Evolutionary conservation across 2,888 invertebrate genomes (phyloP).

Genomic region (Acronicta leporina): DNA sequence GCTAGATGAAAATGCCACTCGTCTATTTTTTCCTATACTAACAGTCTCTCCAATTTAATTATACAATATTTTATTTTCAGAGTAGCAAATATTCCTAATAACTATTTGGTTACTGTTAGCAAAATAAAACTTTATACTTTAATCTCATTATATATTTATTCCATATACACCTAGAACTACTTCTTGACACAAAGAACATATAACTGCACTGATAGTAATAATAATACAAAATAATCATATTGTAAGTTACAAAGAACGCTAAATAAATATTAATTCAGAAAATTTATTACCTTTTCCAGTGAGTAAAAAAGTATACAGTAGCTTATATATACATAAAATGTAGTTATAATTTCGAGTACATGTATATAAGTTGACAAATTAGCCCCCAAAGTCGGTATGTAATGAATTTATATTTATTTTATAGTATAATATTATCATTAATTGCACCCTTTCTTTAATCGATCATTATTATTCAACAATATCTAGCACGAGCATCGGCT

Average conservation of each 20-base stretch:
- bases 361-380: slow-evolving; percentile 42
- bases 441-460: slow-evolving; percentile 53
- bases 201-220: slow-evolving; percentile 59
- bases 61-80: slow-evolving; percentile 5
- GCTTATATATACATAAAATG: slow-evolving; percentile 55
- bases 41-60: slow-evolving; percentile 3
- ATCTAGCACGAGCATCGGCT: slow-evolving; percentile 16
- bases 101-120: slow-evolving; percentile 12
- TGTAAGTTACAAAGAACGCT: slow-evolving; percentile 41
- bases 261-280: slow-evolving; percentile 58
- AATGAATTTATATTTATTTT: slow-evolving; percentile 33
- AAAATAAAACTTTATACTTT: slow-evolving; percentile 45
- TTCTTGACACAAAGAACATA: slow-evolving; percentile 80
- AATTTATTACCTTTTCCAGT: slow-evolving; percentile 50
- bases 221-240: slow-evolving; percentile 58
- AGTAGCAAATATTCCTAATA: slow-evolving; percentile 3
- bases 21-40: background rate
- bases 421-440: slow-evolving; percentile 38
- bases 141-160: slow-evolving; percentile 83
- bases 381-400: slow-evolving; percentile 34
- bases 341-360: slow-evolving; percentile 56
- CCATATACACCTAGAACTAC: slow-evolving; percentile 87
- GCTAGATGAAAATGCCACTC: background rate
- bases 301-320: slow-evolving; percentile 57
- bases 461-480: slow-evolving; percentile 31